These are phyloP conservation scores for Pedionomus torquatus DNA, from an alignment of 2,113 vertebrate genomes.

Conservation along the genomic window DNA sequence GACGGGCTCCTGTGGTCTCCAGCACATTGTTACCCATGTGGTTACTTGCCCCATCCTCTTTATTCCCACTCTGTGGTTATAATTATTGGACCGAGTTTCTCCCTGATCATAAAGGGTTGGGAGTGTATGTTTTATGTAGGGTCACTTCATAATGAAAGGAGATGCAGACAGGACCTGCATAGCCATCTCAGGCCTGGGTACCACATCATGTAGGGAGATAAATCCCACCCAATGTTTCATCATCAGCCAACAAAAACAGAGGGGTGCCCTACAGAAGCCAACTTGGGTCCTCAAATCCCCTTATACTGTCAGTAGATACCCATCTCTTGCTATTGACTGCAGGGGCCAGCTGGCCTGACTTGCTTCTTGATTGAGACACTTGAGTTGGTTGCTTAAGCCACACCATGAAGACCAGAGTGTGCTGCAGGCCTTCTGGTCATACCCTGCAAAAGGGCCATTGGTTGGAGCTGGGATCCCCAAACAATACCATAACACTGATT, in stretches of 20 bases:
- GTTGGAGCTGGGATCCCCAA: neutral
- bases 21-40: fast-evolving
- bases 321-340: neutral
- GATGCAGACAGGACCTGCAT: neutral
- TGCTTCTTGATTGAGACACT: neutral
- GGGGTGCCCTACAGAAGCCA: neutral
- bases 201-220: neutral
- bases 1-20: neutral
- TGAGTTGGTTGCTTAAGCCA: neutral
- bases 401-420: neutral
- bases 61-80: neutral
- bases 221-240: neutral
- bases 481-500: neutral
- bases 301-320: neutral
- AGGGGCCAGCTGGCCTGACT: neutral
- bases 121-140: neutral
- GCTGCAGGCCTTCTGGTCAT: neutral
- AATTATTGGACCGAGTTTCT: neutral
- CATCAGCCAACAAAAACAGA: neutral
- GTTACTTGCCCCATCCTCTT: neutral
- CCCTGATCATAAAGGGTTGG: neutral
- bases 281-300: neutral
- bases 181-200: neutral
- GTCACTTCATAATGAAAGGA: neutral
- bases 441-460: neutral